Evolutionary conservation across 1,140 invertebrate genomes (phyloP).

Genomic region (Neelides sp.): DNA sequence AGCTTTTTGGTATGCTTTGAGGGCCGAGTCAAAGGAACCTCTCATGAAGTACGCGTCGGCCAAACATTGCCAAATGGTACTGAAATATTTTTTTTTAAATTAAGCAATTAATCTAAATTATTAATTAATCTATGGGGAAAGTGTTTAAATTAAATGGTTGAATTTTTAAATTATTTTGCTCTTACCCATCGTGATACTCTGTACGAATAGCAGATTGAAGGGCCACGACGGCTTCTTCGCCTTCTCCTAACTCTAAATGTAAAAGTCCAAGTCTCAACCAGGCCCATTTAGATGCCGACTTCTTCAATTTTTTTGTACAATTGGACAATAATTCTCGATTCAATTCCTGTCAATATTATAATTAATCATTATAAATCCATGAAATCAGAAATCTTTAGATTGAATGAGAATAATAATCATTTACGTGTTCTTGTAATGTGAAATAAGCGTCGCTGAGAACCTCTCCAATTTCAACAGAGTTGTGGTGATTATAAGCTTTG

Average conservation of each 20-base stretch:
- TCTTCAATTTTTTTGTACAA: conserved; percentile 39
- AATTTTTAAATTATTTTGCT: neutral
- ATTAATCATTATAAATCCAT: too few relatives aligned
- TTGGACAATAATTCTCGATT: too few relatives aligned
- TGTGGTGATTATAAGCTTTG: conserved; percentile 11
- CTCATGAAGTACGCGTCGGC: conserved; percentile 72
- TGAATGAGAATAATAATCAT: conserved; percentile 2
- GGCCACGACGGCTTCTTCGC: conserved; percentile 55
- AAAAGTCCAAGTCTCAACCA: conserved; percentile 62
- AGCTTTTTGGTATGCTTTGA: conserved; percentile 70
- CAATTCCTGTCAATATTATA: too few relatives aligned
- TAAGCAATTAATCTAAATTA: neutral
- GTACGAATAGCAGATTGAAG: conserved; percentile 61
- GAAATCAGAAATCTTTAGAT: too few relatives aligned
- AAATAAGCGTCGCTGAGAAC: conserved; percentile 14
- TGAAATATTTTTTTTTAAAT: too few relatives aligned
- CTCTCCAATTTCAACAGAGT: conserved; percentile 13
- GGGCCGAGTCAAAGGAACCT: conserved; percentile 68
- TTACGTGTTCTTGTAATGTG: conserved; percentile 6
- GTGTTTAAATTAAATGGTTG: conserved; percentile 9
- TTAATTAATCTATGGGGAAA: conserved; percentile 7
- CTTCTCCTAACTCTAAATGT: conserved; percentile 56
- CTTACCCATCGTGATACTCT: conserved; percentile 53
- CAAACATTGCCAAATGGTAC: conserved; percentile 66
- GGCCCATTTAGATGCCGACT: conserved; percentile 54